A percentile compares a stretch with the other conserved stretches of the same genome.
Evolutionary conservation across 1,140 invertebrate genomes (phyloP).

Genomic region (Octopus bimaculoides): DNA sequence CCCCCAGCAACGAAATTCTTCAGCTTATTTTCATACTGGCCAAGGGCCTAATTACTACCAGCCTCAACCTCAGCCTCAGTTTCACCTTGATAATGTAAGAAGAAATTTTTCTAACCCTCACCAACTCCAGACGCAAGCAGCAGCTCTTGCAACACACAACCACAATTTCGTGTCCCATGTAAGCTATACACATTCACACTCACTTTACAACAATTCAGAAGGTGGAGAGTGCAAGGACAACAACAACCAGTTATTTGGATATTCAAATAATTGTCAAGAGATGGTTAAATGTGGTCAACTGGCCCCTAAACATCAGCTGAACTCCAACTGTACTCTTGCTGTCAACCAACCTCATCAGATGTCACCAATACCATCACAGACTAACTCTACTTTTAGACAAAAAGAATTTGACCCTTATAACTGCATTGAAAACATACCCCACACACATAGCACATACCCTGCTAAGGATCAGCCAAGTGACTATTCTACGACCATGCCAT

Average conservation of each 20-base stretch:
- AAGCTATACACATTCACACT: no score
- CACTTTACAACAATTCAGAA: not conserved
- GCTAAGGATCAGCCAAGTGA: not conserved
- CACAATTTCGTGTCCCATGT: not conserved
- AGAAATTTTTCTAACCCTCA: not conserved
- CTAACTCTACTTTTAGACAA: conserved; percentile 2
- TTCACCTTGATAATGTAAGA: not conserved
- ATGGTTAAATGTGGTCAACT: conserved; percentile 55
- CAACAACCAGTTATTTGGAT: conserved; percentile 48
- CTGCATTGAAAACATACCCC: not conserved
- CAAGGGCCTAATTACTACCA: no score
- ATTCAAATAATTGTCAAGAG: conserved; percentile 57
- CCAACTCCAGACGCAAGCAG: no score
- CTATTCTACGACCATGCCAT: not conserved
- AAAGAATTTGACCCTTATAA: conserved; percentile 15
- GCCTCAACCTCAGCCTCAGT: no score
- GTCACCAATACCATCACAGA: not conserved
- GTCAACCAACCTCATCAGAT: conserved; percentile 12
- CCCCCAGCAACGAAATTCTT: not conserved
- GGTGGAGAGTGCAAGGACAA: conserved; percentile 32
- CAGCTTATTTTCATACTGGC: no score
- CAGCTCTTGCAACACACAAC: not conserved
- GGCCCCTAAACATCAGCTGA: conserved; percentile 37
- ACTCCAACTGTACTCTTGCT: conserved; percentile 14
- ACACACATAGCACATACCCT: not conserved